These are phyloP conservation scores for Spodoptera frugiperda DNA, from an alignment of 1,140 invertebrate species.

Conservation along the genomic window DNA sequence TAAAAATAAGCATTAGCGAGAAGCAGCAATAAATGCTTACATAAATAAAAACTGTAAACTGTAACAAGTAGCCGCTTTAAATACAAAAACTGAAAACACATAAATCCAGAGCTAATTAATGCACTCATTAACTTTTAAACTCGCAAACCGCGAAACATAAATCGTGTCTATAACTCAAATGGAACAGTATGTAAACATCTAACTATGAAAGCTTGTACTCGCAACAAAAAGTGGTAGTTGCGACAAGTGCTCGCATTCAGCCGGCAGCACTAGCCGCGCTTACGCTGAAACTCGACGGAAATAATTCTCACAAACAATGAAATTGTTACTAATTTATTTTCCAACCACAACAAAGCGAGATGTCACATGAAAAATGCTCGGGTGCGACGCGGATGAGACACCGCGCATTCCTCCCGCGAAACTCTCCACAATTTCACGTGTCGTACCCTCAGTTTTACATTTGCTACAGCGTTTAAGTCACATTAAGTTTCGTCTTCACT, in stretches of 20 bases:
- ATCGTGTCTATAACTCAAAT: slow-evolving; percentile 23
- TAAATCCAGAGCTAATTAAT: background rate
- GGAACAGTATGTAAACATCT: slow-evolving; percentile 37
- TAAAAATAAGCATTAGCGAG: no score
- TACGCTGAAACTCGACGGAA: slow-evolving; percentile 61
- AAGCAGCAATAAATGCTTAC: no score
- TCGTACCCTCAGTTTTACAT: slow-evolving; percentile 74
- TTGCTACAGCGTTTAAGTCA: slow-evolving; percentile 75
- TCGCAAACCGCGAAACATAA: slow-evolving; percentile 4
- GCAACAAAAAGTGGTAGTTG: slow-evolving; percentile 46
- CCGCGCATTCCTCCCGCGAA: slow-evolving; percentile 73
- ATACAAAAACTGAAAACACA: no score
- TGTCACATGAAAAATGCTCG: slow-evolving; percentile 83
- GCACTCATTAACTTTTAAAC: slow-evolving; percentile 1
- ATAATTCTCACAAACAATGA: slow-evolving; percentile 83
- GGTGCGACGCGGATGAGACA: slow-evolving; percentile 69
- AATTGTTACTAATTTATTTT: slow-evolving; percentile 86
- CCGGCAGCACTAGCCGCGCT: slow-evolving; percentile 43
- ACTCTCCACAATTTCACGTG: slow-evolving; percentile 74
- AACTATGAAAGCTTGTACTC: slow-evolving; percentile 18
- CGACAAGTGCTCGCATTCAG: slow-evolving; percentile 47
- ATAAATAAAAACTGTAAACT: no score
- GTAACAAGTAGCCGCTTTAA: no score
- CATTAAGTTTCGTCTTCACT: slow-evolving; percentile 75
- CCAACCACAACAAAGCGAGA: slow-evolving; percentile 84